These are phyloP conservation scores for Dicranocentrus wangi DNA, from an alignment of 2,888 invertebrate genomes.

Conservation along the genomic window DNA sequence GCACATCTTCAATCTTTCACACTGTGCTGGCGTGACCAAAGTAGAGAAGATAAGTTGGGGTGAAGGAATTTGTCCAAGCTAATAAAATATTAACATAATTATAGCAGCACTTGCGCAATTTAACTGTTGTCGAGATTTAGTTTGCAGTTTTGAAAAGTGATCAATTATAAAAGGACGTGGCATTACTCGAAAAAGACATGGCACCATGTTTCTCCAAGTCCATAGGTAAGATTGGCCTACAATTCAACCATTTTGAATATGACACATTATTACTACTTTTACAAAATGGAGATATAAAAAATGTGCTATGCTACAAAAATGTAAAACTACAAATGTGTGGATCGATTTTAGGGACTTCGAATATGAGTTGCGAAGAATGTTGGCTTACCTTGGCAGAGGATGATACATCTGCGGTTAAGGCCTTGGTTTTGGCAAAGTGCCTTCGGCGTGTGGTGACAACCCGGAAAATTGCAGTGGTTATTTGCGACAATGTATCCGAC, in stretches of 20 bases:
- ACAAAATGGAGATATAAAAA: background rate
- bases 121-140: no score
- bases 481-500: constrained; percentile 46
- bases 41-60: no score
- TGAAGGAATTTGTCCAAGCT: no score
- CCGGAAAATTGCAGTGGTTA: constrained; percentile 53
- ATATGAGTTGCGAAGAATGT: constrained; percentile 53
- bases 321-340: no score
- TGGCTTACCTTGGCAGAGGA: constrained; percentile 55
- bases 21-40: no score
- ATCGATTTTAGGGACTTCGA: constrained; percentile 30
- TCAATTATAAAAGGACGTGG: no score
- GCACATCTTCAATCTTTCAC: no score
- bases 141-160: no score
- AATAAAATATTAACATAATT: no score
- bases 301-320: background rate
- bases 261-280: no score
- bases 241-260: background rate
- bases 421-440: constrained; percentile 51
- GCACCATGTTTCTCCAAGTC: constrained; percentile 46
- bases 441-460: constrained; percentile 54
- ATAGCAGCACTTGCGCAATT: no score
- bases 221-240: constrained; percentile 26
- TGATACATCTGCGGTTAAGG: constrained; percentile 40
- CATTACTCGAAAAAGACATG: constrained; percentile 36